These are phyloP conservation scores for Eciton burchellii DNA, from an alignment of 1,140 invertebrate genomes.

Conservation along the genomic window DNA sequence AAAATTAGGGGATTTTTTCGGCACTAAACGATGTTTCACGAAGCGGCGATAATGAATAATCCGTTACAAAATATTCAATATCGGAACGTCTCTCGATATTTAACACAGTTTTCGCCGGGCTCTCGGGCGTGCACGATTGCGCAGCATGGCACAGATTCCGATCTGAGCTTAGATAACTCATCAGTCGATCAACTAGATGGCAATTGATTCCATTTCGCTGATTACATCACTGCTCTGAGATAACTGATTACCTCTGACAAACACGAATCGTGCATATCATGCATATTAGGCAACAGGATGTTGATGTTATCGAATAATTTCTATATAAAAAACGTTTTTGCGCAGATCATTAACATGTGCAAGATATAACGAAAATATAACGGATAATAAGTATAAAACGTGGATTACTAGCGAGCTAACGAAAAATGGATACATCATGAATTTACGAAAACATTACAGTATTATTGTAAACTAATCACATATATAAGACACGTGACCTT, in stretches of 20 bases:
- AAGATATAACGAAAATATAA: not conserved
- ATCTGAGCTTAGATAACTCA: slow-evolving; percentile 33
- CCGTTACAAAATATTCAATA: slow-evolving; percentile 35
- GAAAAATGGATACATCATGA: not conserved
- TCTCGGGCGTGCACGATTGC: slow-evolving; percentile 19
- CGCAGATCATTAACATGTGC: not conserved
- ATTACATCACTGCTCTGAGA: slow-evolving; percentile 36
- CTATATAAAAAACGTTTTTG: not conserved
- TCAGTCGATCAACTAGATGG: slow-evolving; percentile 41
- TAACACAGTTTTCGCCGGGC: slow-evolving; percentile 24
- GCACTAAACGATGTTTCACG: not conserved
- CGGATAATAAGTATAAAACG: not conserved
- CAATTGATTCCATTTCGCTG: slow-evolving; percentile 55
- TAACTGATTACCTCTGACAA: slow-evolving; percentile 50
- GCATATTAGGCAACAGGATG: slow-evolving; percentile 11
- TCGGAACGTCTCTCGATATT: slow-evolving; percentile 6
- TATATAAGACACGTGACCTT: not conserved
- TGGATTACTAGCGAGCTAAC: not conserved
- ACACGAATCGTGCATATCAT: slow-evolving; percentile 26
- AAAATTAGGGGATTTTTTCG: slow-evolving; percentile 4
- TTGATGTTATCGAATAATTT: slow-evolving; percentile 28
- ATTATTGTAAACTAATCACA: not conserved
- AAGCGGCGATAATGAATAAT: slow-evolving; percentile 6
- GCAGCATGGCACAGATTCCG: slow-evolving; percentile 30
- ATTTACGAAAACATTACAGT: not conserved